phyloP scores from a whole-genome alignment of 2,888 invertebrate species.

The Megaustenia siamemsis region DNA sequence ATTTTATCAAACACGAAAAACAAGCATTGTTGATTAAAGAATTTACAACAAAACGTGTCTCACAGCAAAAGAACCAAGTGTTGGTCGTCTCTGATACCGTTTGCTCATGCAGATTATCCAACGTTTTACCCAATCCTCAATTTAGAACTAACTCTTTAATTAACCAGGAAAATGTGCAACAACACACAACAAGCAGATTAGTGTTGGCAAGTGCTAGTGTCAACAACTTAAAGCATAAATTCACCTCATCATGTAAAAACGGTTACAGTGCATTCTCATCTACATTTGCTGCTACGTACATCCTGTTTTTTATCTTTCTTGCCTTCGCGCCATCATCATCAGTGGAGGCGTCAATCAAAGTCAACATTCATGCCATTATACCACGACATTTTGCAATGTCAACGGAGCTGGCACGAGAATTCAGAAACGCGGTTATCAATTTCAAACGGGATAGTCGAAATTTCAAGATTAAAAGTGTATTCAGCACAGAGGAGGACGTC shows the following conservation, averaged over 20 bases:
- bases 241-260: background rate
- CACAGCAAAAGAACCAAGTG: background rate
- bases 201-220: background rate
- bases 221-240: background rate
- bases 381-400: constrained; percentile 54
- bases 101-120: background rate
- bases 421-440: constrained; percentile 49
- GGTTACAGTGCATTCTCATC: background rate
- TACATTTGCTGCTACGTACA: background rate
- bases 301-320: constrained; percentile 1
- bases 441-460: constrained; percentile 52
- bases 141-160: background rate
- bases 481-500: constrained; percentile 48
- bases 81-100: background rate
- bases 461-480: constrained; percentile 38
- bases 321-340: background rate
- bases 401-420: constrained; percentile 49
- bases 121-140: background rate
- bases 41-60: no score
- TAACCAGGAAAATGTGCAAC: background rate
- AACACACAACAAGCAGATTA: background rate
- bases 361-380: constrained; percentile 58
- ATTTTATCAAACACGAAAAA: background rate
- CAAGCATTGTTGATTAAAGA: background rate
- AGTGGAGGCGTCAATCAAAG: constrained; percentile 7